A percentile compares a stretch with the other conserved stretches of the same genome.
Conservation (phyloP, 2,113 vertebrate genomes). For the Poeciliopsis occidentalis region DNA sequence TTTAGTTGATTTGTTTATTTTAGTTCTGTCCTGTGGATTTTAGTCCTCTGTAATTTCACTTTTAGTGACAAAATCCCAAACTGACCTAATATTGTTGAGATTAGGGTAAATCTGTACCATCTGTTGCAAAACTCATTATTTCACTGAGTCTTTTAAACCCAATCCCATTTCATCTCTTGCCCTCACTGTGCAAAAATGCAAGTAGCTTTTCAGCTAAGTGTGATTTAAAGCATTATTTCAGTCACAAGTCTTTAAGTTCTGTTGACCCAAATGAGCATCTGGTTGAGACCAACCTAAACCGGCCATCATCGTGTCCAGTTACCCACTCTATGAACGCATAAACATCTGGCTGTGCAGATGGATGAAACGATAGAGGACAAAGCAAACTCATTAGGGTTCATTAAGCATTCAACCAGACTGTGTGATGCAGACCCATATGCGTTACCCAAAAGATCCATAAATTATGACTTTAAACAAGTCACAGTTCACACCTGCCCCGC, state of each 20-base stretch:
- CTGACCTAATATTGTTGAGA: not conserved
- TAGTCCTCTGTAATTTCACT: too few species aligned
- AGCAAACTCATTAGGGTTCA: slow-evolving; percentile 33
- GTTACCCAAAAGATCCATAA: slow-evolving; percentile 33
- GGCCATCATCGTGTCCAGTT: slow-evolving; percentile 54
- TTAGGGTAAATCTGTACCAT: too few species aligned
- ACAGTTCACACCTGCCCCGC: slow-evolving; percentile 32
- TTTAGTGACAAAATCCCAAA: not conserved
- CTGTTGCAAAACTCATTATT: not conserved
- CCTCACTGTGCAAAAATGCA: not conserved
- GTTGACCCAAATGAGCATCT: slow-evolving; percentile 40
- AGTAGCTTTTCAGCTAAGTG: not conserved
- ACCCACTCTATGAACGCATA: slow-evolving; percentile 36
- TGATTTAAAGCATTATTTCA: not conserved
- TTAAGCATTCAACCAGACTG: slow-evolving; percentile 37
- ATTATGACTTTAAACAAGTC: slow-evolving; percentile 48
- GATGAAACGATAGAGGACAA: slow-evolving; percentile 50
- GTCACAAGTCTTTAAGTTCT: slow-evolving; percentile 13
- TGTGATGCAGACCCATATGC: slow-evolving; percentile 39
- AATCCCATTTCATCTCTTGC: not conserved
- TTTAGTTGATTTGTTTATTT: too few species aligned
- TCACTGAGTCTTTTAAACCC: not conserved
- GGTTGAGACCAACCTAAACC: slow-evolving; percentile 24
- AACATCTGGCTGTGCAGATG: slow-evolving; percentile 70
- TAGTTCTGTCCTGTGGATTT: too few species aligned